phyloP scores from a whole-genome alignment of 1,140 invertebrate genomes.

The Leptopilina clavipes region DNA sequence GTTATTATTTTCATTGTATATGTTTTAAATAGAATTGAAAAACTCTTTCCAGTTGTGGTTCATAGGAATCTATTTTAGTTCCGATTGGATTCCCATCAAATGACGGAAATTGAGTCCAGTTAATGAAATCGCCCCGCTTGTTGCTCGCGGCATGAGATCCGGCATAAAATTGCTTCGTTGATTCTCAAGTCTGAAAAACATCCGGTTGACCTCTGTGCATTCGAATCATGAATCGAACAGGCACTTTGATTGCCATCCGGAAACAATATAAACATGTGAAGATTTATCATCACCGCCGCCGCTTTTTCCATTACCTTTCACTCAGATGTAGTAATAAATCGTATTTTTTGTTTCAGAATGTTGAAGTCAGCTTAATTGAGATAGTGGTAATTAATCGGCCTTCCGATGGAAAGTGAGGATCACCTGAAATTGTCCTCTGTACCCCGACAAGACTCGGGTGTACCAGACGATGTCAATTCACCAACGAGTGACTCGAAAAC shows the following conservation, averaged over 20 bases:
- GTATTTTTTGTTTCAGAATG: constrained; percentile 52
- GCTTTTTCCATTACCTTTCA: neutral
- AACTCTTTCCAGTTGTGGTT: constrained; percentile 5
- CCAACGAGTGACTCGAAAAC: constrained; percentile 49
- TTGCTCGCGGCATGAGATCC: constrained; percentile 44
- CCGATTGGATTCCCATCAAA: constrained; percentile 32
- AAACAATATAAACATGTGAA: constrained; percentile 20
- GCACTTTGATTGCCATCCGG: constrained; percentile 31
- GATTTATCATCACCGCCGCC: neutral
- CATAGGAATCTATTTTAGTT: constrained; percentile 33
- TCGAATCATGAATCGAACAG: constrained; percentile 12
- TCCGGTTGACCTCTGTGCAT: constrained; percentile 30
- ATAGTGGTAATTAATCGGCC: constrained; percentile 50
- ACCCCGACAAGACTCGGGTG: constrained; percentile 67
- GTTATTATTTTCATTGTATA: neutral
- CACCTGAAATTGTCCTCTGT: constrained; percentile 54
- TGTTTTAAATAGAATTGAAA: constrained; percentile 17
- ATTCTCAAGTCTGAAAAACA: constrained; percentile 36
- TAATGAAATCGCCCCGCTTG: constrained; percentile 51
- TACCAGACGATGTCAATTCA: constrained; percentile 66
- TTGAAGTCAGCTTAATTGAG: constrained; percentile 49
- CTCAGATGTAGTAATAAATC: too few species aligned
- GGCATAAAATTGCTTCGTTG: constrained; percentile 55
- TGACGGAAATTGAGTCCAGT: constrained; percentile 38
- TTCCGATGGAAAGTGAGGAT: constrained; percentile 40